These are phyloP conservation scores for Diogma glabrata DNA, from an alignment of 2,888 invertebrate genomes.

Conservation along the genomic window DNA sequence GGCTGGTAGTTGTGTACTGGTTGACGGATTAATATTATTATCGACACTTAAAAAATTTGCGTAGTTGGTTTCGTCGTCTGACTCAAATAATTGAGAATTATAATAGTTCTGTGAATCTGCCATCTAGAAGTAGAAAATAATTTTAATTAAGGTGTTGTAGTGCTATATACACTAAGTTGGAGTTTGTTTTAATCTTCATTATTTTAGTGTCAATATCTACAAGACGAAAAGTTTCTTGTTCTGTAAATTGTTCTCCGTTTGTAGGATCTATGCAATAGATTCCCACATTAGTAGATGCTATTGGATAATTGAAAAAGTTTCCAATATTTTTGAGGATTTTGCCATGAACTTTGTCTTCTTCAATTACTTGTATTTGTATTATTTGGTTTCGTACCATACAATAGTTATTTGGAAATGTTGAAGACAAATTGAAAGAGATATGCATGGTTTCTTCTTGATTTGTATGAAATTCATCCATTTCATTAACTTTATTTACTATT, in stretches of 20 bases:
- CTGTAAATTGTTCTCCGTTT: no score
- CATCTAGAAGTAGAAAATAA: no score
- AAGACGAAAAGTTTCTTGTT: no score
- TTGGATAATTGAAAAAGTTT: background rate
- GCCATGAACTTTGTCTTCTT: background rate
- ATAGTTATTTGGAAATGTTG: background rate
- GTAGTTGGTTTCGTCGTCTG: background rate
- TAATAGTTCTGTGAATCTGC: no score
- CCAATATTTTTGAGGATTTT: background rate
- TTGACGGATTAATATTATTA: background rate
- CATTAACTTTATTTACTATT: constrained; percentile 1
- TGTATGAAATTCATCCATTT: background rate
- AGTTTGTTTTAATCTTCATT: no score
- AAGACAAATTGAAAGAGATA: background rate
- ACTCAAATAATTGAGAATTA: background rate
- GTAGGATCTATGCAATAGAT: background rate
- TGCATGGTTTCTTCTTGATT: background rate
- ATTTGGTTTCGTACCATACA: background rate
- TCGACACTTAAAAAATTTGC: background rate
- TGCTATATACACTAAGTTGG: no score
- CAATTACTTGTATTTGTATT: background rate
- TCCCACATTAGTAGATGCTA: background rate
- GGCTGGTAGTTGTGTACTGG: background rate
- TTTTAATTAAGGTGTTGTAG: no score
- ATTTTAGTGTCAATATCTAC: no score